Conservation (phyloP, 2,888 invertebrate species). For the Acrobasis repandana region DNA sequence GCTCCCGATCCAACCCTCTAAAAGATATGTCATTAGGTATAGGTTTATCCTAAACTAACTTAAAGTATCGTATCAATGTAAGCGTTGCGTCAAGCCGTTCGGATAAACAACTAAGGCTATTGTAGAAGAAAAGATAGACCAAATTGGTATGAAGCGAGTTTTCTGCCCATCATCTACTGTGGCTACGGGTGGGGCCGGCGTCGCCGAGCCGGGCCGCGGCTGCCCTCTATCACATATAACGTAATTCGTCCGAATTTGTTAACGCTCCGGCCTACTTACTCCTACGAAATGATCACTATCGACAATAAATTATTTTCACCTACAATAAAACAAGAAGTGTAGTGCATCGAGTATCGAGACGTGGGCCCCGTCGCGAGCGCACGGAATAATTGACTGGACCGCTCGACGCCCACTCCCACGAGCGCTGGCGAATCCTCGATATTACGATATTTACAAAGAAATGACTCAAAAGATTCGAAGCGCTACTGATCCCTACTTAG, state of each 20-base stretch:
- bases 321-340: constrained; percentile 79
- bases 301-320: constrained; percentile 80
- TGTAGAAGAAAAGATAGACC: constrained; percentile 47
- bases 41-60: constrained; percentile 49
- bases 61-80: constrained; percentile 54
- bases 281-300: constrained; percentile 80
- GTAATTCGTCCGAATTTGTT: constrained; percentile 80
- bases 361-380: constrained; percentile 56
- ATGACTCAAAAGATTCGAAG: constrained; percentile 71
- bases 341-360: constrained; percentile 61
- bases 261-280: constrained; percentile 80
- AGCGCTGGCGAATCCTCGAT: constrained; percentile 70
- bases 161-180: constrained; percentile 46
- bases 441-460: constrained; percentile 78
- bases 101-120: constrained; percentile 54
- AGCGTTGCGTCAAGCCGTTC: constrained; percentile 60
- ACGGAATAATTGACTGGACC: constrained; percentile 79
- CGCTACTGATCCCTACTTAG: constrained; percentile 79
- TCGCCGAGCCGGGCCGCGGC: constrained; percentile 59
- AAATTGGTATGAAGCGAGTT: constrained; percentile 49
- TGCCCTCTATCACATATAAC: constrained; percentile 74
- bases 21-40: constrained; percentile 73
- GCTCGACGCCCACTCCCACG: constrained; percentile 50
- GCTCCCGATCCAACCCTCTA: constrained; percentile 49
- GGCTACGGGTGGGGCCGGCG: constrained; percentile 38